Evolutionary conservation across 2,113 vertebrate genomes (phyloP).

Genomic region (Clarias magur): DNA sequence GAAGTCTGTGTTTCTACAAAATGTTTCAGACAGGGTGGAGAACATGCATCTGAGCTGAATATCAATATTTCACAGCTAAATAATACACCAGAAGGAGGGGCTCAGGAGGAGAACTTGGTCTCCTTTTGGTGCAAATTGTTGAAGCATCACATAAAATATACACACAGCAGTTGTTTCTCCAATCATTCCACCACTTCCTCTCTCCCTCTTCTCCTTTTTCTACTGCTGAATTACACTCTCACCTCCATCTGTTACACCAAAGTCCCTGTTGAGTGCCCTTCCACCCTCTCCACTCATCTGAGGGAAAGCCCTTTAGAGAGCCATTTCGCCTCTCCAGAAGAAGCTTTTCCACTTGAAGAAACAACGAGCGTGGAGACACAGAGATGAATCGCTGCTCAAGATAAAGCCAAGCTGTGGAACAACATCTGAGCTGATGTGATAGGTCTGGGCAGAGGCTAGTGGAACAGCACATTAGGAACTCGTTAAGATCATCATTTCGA

Average conservation of each 20-base stretch:
- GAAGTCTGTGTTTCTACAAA: neutral
- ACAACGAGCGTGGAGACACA: slow-evolving; percentile 44
- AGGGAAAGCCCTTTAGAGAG: slow-evolving; percentile 46
- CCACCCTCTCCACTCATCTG: neutral
- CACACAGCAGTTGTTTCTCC: neutral
- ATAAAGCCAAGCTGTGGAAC: slow-evolving; percentile 55
- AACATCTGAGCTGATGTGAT: slow-evolving; percentile 53
- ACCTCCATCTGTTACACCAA: slow-evolving; percentile 5
- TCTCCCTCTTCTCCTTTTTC: neutral
- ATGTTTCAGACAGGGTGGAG: neutral
- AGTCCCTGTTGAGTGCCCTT: neutral
- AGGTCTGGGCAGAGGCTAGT: slow-evolving; percentile 45
- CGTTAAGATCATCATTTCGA: slow-evolving; percentile 55
- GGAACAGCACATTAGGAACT: slow-evolving; percentile 57
- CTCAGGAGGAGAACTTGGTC: neutral
- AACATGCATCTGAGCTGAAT: neutral
- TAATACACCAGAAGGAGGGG: neutral
- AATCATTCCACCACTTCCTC: neutral
- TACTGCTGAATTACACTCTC: neutral
- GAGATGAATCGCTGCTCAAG: slow-evolving; percentile 61
- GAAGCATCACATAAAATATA: neutral
- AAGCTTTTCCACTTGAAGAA: slow-evolving; percentile 59
- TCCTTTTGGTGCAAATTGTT: neutral
- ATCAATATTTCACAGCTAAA: neutral
- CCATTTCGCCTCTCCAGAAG: slow-evolving; percentile 53